Evolutionary conservation across 2,113 vertebrate genomes (phyloP).

Genomic region (Corvus cornix): DNA sequence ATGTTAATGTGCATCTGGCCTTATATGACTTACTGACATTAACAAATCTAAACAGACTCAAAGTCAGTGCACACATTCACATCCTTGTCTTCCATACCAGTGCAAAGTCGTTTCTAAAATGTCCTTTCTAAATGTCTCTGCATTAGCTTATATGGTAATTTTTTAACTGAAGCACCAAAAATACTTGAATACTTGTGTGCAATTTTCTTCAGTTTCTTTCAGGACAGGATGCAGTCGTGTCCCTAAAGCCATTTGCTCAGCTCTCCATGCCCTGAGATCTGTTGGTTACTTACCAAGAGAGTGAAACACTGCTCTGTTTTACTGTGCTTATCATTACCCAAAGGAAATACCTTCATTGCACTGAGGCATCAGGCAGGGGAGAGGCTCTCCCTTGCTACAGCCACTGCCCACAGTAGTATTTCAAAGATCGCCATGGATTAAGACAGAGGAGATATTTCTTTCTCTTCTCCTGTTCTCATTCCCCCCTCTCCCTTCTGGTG

Average conservation of each 20-base stretch:
- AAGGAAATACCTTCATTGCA: not conserved
- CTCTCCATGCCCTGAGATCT: not conserved
- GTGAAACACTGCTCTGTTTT: not conserved
- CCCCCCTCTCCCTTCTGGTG: slow-evolving; percentile 13
- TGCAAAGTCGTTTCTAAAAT: not conserved
- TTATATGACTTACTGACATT: not conserved
- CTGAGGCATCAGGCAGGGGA: not conserved
- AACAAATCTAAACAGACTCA: slow-evolving; percentile 10
- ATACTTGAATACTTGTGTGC: not conserved
- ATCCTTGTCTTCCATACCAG: not conserved
- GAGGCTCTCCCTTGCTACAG: not conserved
- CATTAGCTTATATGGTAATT: not conserved
- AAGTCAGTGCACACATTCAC: not conserved
- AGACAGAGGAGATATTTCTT: not conserved
- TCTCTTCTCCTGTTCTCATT: not conserved
- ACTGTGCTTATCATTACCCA: not conserved
- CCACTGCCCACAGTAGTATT: not conserved
- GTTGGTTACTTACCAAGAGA: not conserved
- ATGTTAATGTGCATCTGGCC: not conserved
- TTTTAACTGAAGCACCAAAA: not conserved
- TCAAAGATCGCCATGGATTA: not conserved
- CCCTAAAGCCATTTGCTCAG: not conserved
- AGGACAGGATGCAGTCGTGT: not conserved
- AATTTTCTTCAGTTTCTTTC: not conserved
- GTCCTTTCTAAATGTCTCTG: not conserved